Evolutionary conservation across 1,140 invertebrate species (phyloP).

Genomic region (Marisa cornuarietis): DNA sequence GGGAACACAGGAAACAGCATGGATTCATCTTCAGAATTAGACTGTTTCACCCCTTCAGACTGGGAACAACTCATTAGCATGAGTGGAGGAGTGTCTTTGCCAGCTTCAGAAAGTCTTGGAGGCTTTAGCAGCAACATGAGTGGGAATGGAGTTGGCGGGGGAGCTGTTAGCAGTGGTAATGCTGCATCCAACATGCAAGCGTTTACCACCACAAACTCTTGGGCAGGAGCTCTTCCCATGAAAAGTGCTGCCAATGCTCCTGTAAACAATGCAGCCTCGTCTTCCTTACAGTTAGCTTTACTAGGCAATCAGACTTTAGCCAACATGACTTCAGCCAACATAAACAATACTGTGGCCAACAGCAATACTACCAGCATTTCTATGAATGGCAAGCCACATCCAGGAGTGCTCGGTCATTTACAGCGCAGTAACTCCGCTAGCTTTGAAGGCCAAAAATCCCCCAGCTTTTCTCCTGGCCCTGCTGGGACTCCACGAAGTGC

Average conservation of each 20-base stretch:
- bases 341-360: neutral
- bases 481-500: constrained; percentile 26
- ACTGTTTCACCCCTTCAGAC: constrained; percentile 6
- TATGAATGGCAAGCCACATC: constrained; percentile 4
- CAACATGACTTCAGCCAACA: neutral
- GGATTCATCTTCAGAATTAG: constrained; percentile 6
- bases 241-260: neutral
- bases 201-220: neutral
- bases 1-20: neutral
- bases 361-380: neutral
- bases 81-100: too few relatives aligned
- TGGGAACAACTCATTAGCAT: neutral
- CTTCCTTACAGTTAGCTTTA: constrained; percentile 13
- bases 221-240: neutral
- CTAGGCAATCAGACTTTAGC: constrained; percentile 4
- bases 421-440: constrained; percentile 31
- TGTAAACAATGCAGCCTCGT: neutral
- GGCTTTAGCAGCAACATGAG: too few relatives aligned
- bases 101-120: too few relatives aligned
- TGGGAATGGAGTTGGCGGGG: too few relatives aligned
- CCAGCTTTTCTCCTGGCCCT: constrained; percentile 46
- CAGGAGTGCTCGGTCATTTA: constrained; percentile 7
- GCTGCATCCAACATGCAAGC: too few relatives aligned
- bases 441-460: constrained; percentile 52
- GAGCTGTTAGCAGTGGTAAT: too few relatives aligned